Base-by-base conservation (phyloP, 2,113 vertebrate genomes). In the Hemiscyllium ocellatum region DNA sequence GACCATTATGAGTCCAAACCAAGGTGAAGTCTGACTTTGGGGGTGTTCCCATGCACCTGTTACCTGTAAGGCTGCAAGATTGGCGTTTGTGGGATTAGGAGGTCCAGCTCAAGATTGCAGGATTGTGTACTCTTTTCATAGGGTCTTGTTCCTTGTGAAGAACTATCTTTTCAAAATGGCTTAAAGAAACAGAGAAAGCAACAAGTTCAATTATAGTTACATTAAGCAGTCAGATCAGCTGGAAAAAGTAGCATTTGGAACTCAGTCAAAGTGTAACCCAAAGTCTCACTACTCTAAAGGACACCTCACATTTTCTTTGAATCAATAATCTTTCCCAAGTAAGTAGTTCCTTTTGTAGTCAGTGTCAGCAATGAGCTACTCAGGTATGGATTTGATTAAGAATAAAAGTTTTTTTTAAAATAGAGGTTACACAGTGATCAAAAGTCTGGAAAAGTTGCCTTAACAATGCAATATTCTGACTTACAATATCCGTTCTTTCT, bases 261-360 rank as follows among this genome's bases (percentile, higher is more conserved):
- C 29, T 68, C n/a, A 66, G 68, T 94, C 65, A 94, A 93, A 61
- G 91, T 37, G 61, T 93, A 17, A 89, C 47, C n/a, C 89, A 91
- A 91, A 66, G 50, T 6, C 42, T 15, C 10, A 20, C 29, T 37
- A 69, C 42, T 68, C 91, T 24, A n/a, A 93, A 87, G 56, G 17
- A 66, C 15, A 29, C 29, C 4, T 33, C 65, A 56, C 29, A 37
- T 68, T 69, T 68, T 68, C 65, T 24, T n/a, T 7, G 22, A 66
- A 61, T 93, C 13, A 13, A 56, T 20, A 65, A 94, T 8, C 33
- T 68, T 33, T 69, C 61, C 78, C 86, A 56, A 52, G 56, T 89
- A 56, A 89, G 56, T 52, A 50, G 26, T 89, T 50, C 24, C 47
- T 24, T 89, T 89, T 56, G 56, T 56, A 29, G 50, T 89, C 50